Conservation (phyloP, 2,888 invertebrate genomes). For the Crossocerus cetratus region DNA sequence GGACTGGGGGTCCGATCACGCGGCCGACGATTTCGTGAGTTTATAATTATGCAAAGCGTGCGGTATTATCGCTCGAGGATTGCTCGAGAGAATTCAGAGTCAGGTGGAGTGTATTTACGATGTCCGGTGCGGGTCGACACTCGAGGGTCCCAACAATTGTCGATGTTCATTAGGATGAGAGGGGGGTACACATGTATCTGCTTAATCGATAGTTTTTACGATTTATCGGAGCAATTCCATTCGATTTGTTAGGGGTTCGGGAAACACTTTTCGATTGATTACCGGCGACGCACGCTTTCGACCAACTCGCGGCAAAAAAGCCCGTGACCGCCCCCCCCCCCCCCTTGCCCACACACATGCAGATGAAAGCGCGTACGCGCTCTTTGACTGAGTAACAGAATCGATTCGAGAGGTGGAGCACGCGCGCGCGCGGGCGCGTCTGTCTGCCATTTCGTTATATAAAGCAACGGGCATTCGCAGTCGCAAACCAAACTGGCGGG, state of each 20-base stretch:
- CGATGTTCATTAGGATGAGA: slow-evolving; percentile 43
- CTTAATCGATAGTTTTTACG: slow-evolving; percentile 58
- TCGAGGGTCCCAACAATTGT: slow-evolving; percentile 44
- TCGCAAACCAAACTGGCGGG: slow-evolving; percentile 26
- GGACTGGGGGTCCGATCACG: no score
- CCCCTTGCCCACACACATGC: not conserved
- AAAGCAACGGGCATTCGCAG: slow-evolving; percentile 36
- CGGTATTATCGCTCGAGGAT: slow-evolving; percentile 3
- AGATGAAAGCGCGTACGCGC: not conserved
- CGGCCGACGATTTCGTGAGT: not conserved
- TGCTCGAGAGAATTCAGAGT: not conserved
- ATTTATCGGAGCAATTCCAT: slow-evolving; percentile 42
- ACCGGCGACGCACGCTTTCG: slow-evolving; percentile 32
- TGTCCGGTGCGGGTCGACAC: slow-evolving; percentile 14
- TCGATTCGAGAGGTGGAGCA: no score
- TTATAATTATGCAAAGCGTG: slow-evolving; percentile 19
- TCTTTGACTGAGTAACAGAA: not conserved
- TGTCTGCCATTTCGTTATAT: slow-evolving; percentile 42
- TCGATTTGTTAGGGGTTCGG: slow-evolving; percentile 39
- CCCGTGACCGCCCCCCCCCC: not conserved
- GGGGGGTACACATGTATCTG: slow-evolving; percentile 46
- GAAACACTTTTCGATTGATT: slow-evolving; percentile 59
- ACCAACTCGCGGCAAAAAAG: not conserved
- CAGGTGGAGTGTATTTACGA: slow-evolving; percentile 29
- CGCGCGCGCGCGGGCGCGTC: no score